A percentile compares a stretch with the other conserved stretches of the same genome.
Evolutionary conservation across 2,888 invertebrate genomes (phyloP).

Genomic region (Schizotus pectinicornis): DNA sequence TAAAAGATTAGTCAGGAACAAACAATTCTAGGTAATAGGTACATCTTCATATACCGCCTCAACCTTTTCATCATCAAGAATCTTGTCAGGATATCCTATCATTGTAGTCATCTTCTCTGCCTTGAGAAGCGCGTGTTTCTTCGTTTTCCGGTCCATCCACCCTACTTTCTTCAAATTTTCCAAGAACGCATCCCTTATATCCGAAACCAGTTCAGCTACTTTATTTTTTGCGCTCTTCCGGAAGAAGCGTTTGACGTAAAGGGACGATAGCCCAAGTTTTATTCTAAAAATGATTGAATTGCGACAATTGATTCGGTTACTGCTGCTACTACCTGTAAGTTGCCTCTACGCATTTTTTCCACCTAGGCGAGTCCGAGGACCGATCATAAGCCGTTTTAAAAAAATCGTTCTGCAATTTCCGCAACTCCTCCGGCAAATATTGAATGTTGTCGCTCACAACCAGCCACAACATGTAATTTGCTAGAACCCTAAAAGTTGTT

Average conservation of each 20-base stretch:
- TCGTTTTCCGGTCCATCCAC: constrained; percentile 42
- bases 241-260: constrained; percentile 30
- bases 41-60: constrained; percentile 23
- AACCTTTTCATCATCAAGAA: constrained; percentile 16
- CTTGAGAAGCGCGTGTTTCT: constrained; percentile 35
- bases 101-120: constrained; percentile 29
- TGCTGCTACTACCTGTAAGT: background rate
- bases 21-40: background rate
- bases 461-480: constrained; percentile 37
- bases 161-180: constrained; percentile 35
- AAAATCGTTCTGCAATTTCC: constrained; percentile 25
- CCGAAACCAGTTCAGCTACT: constrained; percentile 35
- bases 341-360: constrained; percentile 12
- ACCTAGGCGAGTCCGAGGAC: constrained; percentile 4
- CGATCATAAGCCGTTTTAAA: constrained; percentile 13
- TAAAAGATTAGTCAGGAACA: background rate
- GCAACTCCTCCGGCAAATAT: constrained; percentile 31
- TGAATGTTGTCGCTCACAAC: constrained; percentile 17
- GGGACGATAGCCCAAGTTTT: constrained; percentile 6
- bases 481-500: constrained; percentile 22
- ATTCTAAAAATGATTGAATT: too few species aligned
- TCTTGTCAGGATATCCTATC: constrained; percentile 25
- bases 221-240: constrained; percentile 29
- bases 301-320: background rate
- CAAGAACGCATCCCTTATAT: constrained; percentile 33